These are phyloP conservation scores for Colostygia pectinataria DNA, from an alignment of 2,888 invertebrate species.

Conservation along the genomic window DNA sequence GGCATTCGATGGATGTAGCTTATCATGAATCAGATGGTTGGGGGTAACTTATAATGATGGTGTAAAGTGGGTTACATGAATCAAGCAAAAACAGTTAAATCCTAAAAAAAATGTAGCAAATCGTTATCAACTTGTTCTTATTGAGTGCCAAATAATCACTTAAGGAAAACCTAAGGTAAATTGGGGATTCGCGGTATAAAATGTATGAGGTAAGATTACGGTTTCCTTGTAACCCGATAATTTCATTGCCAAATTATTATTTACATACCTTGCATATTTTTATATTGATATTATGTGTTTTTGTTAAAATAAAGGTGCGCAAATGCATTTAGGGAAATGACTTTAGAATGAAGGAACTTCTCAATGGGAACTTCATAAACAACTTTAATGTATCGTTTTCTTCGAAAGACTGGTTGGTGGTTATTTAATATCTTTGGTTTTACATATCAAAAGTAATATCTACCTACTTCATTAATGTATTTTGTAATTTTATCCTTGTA, in stretches of 20 bases:
- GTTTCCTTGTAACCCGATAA: too few relatives aligned
- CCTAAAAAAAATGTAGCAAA: too few relatives aligned
- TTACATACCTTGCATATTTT: too few relatives aligned
- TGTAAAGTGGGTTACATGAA: background rate
- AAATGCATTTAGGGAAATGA: too few relatives aligned
- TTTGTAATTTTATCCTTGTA: background rate
- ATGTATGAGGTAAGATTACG: too few relatives aligned
- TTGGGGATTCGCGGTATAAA: too few relatives aligned
- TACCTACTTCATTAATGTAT: background rate
- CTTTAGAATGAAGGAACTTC: background rate
- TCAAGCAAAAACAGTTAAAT: background rate
- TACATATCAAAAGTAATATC: background rate
- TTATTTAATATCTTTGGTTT: background rate
- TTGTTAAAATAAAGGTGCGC: too few relatives aligned
- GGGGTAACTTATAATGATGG: background rate
- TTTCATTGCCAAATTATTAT: too few relatives aligned
- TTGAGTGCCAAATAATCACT: too few relatives aligned
- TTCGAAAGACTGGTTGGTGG: background rate
- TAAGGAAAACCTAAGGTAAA: too few relatives aligned
- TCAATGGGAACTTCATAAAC: constrained; percentile 4
- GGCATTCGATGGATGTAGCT: background rate
- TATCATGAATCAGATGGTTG: constrained; percentile 8
- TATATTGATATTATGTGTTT: too few relatives aligned
- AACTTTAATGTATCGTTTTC: background rate
- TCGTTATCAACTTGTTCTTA: too few relatives aligned